A percentile compares a stretch with the other conserved stretches of the same genome.
Conservation (phyloP, 2,113 vertebrate species). For the Ranitomeya imitator region DNA sequence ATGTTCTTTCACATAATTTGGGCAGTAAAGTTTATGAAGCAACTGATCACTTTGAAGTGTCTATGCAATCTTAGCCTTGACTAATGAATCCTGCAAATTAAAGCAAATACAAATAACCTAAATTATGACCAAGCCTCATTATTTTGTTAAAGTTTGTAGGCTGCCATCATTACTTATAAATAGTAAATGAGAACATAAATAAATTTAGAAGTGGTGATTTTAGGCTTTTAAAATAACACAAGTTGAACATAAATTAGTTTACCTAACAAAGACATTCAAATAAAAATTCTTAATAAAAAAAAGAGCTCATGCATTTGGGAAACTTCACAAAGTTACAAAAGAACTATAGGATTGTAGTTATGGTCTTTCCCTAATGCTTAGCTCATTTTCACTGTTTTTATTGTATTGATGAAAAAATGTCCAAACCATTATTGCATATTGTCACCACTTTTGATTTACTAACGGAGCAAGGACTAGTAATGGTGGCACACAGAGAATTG, state of each 20-base stretch:
- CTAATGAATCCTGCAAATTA: background rate
- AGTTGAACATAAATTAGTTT: conserved; percentile 1
- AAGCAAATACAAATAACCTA: background rate
- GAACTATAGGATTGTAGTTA: background rate
- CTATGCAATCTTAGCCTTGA: background rate
- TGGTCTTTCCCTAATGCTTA: background rate
- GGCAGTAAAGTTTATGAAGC: background rate
- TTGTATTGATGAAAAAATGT: background rate
- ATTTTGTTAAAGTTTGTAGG: conserved; percentile 22
- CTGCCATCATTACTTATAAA: conserved; percentile 30
- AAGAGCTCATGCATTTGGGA: background rate
- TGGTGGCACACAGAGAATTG: too few species aligned
- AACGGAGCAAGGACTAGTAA: background rate
- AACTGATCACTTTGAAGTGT: conserved; percentile 12
- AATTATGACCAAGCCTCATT: background rate
- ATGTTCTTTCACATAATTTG: background rate
- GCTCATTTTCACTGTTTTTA: background rate
- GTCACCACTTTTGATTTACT: too few species aligned
- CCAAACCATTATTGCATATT: too few species aligned
- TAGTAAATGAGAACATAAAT: conserved; percentile 14
- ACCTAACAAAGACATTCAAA: conserved; percentile 11
- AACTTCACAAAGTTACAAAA: background rate
- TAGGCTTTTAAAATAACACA: background rate
- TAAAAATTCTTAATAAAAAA: background rate
- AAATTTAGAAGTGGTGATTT: conserved; percentile 9